Conservation (phyloP, 2,113 vertebrate species). For the Asarcornis scutulata region DNA sequence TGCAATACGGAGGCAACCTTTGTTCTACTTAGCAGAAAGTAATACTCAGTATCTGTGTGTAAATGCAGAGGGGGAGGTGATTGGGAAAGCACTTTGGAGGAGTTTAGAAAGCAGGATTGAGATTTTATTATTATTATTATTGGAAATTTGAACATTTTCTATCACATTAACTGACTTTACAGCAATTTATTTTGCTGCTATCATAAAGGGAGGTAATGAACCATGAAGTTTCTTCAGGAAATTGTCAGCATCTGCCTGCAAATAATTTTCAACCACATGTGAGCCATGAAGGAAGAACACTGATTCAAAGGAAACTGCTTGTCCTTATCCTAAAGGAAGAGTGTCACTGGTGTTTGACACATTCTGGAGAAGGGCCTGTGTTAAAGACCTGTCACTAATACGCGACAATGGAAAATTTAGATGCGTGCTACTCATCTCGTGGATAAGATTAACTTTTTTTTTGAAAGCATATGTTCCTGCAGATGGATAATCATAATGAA, state of each 20-base stretch:
- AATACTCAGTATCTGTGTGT: neutral
- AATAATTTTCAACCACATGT: constrained; percentile 59
- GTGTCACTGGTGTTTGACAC: neutral
- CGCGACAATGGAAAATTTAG: constrained; percentile 37
- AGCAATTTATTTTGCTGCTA: constrained; percentile 73
- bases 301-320: constrained; percentile 57
- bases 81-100: constrained; percentile 34
- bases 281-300: constrained; percentile 43
- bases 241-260: constrained; percentile 65
- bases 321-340: constrained; percentile 59
- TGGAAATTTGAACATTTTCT: constrained; percentile 62
- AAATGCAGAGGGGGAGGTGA: constrained; percentile 13
- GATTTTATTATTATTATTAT: constrained; percentile 64
- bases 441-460: constrained; percentile 33
- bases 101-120: constrained; percentile 51
- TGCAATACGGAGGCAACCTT: neutral
- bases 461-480: constrained; percentile 52
- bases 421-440: constrained; percentile 4
- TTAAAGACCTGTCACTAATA: constrained; percentile 3
- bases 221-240: constrained; percentile 73
- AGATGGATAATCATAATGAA: constrained; percentile 53
- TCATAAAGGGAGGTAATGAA: constrained; percentile 73
- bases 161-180: constrained; percentile 67
- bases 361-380: neutral
- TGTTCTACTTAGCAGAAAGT: constrained; percentile 17